Evolutionary conservation across 2,888 invertebrate species (phyloP).

Genomic region (Stenurella melanura): DNA sequence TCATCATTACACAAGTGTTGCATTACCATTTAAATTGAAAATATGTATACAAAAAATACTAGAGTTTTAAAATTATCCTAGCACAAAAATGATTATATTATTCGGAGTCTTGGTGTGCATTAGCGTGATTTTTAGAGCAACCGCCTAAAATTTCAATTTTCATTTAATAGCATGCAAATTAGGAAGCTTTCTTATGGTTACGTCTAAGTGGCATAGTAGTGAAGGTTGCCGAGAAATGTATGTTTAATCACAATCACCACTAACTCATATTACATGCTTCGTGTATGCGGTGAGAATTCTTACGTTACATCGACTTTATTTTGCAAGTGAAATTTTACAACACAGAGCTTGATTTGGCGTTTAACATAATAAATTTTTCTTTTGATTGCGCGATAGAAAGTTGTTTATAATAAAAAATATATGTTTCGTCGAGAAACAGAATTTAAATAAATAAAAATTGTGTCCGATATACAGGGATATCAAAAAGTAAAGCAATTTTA

Average conservation of each 20-base stretch:
- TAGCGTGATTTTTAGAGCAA: not conserved
- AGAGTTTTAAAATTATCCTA: not conserved
- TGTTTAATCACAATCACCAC: not conserved
- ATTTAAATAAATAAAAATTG: no score
- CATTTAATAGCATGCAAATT: slow-evolving; percentile 17
- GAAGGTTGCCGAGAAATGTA: not conserved
- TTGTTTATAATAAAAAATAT: no score
- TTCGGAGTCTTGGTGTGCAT: slow-evolving; percentile 11
- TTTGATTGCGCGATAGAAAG: no score
- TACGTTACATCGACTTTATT: no score
- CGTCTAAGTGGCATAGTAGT: slow-evolving; percentile 2
- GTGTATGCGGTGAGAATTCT: no score
- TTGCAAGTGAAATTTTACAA: no score
- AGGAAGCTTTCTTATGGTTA: slow-evolving; percentile 9
- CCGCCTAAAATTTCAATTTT: slow-evolving; percentile 18
- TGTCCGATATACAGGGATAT: no score
- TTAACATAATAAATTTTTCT: no score
- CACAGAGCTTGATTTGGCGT: no score
- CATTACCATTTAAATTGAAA: slow-evolving; percentile 23
- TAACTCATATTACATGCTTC: no score
- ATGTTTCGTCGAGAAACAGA: no score
- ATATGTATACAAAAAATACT: not conserved
- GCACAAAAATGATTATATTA: slow-evolving; percentile 7
- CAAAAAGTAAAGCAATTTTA: no score
- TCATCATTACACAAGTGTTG: not conserved